Evolutionary conservation across 2,888 invertebrate species (phyloP).

Genomic region (Cordilura impudica): DNA sequence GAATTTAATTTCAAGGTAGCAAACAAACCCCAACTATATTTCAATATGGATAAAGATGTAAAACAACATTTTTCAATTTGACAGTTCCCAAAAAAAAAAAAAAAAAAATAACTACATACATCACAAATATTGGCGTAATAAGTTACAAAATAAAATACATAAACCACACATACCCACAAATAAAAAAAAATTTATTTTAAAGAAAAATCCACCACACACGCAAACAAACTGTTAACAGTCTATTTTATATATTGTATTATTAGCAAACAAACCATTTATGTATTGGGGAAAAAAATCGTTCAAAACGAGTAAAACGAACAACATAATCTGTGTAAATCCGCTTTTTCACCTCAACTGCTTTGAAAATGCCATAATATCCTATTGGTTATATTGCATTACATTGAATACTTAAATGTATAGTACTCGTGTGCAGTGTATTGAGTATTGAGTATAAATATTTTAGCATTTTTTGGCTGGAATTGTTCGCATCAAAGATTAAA

Average conservation of each 20-base stretch:
- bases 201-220: neutral
- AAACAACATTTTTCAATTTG: slow-evolving; percentile 62
- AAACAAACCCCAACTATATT: slow-evolving; percentile 19
- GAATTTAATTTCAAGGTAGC: slow-evolving; percentile 38
- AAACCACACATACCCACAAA: slow-evolving; percentile 35
- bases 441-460: slow-evolving; percentile 15
- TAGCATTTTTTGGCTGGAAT: slow-evolving; percentile 3
- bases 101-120: no score
- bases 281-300: neutral
- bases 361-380: slow-evolving; percentile 55
- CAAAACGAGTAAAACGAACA: slow-evolving; percentile 15
- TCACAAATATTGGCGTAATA: slow-evolving; percentile 39
- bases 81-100: slow-evolving; percentile 39
- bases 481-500: slow-evolving; percentile 45
- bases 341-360: slow-evolving; percentile 63
- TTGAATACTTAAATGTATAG: neutral
- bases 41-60: slow-evolving; percentile 32
- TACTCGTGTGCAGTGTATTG: slow-evolving; percentile 2
- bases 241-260: neutral
- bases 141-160: slow-evolving; percentile 39
- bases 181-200: neutral
- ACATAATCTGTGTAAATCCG: slow-evolving; percentile 58
- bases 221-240: neutral
- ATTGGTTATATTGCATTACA: slow-evolving; percentile 42
- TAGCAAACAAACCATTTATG: neutral